Conservation (phyloP, 1,140 invertebrate genomes). For the Atta texana region DNA sequence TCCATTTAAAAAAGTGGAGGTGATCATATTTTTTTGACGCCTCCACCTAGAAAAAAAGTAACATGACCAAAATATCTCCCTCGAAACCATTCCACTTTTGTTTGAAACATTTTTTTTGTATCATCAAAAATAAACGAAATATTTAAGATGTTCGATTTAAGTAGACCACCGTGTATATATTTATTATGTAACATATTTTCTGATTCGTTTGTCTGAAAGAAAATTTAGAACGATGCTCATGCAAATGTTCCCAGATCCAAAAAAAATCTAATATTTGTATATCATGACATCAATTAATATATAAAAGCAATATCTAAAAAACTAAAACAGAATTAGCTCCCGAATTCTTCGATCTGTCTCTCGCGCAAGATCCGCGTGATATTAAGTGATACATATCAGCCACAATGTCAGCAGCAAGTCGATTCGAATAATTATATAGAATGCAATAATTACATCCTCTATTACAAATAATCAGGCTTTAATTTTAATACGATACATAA, state of each 20-base stretch:
- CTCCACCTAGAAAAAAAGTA: no score
- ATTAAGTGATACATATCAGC: conserved; percentile 18
- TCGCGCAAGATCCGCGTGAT: conserved; percentile 44
- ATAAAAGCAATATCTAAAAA: conserved; percentile 77
- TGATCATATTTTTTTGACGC: no score
- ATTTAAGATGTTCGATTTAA: no score
- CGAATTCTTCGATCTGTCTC: conserved; percentile 49
- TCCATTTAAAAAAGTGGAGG: no score
- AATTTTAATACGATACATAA: conserved; percentile 38
- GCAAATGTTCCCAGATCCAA: conserved; percentile 31
- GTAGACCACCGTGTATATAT: background rate
- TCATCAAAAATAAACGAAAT: no score
- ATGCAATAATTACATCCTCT: conserved; percentile 28
- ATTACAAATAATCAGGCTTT: conserved; percentile 26
- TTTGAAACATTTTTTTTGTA: no score
- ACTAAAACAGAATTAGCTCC: conserved; percentile 66
- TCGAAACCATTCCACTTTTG: no score
- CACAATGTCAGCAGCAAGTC: background rate
- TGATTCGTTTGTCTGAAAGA: background rate
- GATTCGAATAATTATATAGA: conserved; percentile 14
- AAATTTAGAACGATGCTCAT: background rate
- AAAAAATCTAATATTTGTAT: conserved; percentile 55
- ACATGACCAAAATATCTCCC: no score
- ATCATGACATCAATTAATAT: conserved; percentile 70
- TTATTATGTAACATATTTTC: background rate